Evolutionary conservation across 2,113 vertebrate genomes (phyloP), one percentile per base, ranked within the genome.

Genomic region (Nycticorax nycticorax): DNA sequence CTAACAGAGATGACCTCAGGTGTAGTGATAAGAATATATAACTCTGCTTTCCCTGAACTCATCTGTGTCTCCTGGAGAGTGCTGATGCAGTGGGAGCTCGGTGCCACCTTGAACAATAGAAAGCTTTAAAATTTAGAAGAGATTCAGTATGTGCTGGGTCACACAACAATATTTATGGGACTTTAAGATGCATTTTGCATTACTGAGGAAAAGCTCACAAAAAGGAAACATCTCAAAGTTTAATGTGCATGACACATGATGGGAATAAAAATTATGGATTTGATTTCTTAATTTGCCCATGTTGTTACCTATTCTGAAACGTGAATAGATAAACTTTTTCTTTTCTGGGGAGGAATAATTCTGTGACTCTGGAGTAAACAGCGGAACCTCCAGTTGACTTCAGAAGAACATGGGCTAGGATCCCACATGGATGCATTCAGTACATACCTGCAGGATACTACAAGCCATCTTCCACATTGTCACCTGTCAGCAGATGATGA

Each of bases 1-100:
- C 76, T 96, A 94, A 85, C 92, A 96, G 88, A 92, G 71, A 90
- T 12, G 96, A 95, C 97, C 94, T 89, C 92, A 63, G 79, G 30
- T 52, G 39, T 35, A 88, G 85, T 71, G 97, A 97, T 91, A 75
- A 93, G 95, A 97, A 97, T 95, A 91, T 15, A 12, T 91, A 96
- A 95, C 85, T 86, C 85, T 57, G 17, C 17, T 4, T 93, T 85
- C 64, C 80, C 84, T 96, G 81, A 91, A 66, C 73, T 85, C 0
- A 0, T 60, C 47, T 43, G 11, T 30, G 48, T 91, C 67, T 95
- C 74, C 88, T 85, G 30, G 23, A 84, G 62, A 43, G 32, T 20
- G 13, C 22, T 56, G 33, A 60, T 0, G 3, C 89, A 86, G 17
- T 22, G 14, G 92, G 95, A 92, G 45, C 47, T 62, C 8, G 1